phyloP scores from a whole-genome alignment of 2,113 vertebrate species.

The Oxygymnocypris stewartii region DNA sequence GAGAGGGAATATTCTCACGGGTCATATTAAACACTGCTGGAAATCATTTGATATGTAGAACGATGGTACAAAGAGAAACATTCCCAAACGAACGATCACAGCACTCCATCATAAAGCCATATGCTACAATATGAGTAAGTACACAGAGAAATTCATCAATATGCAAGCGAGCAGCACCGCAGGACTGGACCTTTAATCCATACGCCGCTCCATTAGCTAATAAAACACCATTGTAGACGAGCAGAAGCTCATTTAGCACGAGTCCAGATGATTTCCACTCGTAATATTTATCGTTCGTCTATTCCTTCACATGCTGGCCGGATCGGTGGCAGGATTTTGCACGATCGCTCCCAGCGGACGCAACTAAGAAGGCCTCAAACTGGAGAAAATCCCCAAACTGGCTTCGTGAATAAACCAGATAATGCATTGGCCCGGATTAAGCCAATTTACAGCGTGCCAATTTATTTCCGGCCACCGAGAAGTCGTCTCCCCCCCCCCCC shows the following conservation, averaged over 20 bases:
- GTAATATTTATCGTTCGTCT: conserved; percentile 7
- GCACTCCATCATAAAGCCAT: conserved; percentile 30
- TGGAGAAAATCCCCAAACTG: conserved; percentile 73
- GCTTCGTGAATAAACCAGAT: conserved; percentile 74
- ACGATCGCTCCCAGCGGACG: conserved; percentile 55
- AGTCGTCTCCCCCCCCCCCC: conserved; percentile 57
- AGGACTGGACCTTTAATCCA: conserved; percentile 38
- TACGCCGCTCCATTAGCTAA: conserved; percentile 31
- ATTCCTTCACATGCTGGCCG: conserved; percentile 8
- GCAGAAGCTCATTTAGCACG: conserved; percentile 20
- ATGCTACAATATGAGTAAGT: conserved; percentile 8
- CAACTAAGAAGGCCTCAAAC: conserved; percentile 64
- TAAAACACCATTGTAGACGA: conserved; percentile 2
- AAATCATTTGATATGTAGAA: conserved; percentile 38
- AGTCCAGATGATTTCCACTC: conserved; percentile 11
- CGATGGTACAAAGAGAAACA: background rate
- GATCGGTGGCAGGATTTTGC: conserved; percentile 58
- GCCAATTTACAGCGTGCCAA: conserved; percentile 63
- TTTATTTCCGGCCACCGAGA: conserved; percentile 63
- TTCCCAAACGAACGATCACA: background rate
- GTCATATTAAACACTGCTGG: conserved; percentile 39
- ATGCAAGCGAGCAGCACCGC: conserved; percentile 33
- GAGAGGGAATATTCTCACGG: conserved; percentile 36
- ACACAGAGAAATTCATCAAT: conserved; percentile 15
- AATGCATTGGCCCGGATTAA: conserved; percentile 64